These are phyloP conservation scores for Chydorus sphaericus DNA, from an alignment of 2,888 invertebrate species.

Conservation along the genomic window DNA sequence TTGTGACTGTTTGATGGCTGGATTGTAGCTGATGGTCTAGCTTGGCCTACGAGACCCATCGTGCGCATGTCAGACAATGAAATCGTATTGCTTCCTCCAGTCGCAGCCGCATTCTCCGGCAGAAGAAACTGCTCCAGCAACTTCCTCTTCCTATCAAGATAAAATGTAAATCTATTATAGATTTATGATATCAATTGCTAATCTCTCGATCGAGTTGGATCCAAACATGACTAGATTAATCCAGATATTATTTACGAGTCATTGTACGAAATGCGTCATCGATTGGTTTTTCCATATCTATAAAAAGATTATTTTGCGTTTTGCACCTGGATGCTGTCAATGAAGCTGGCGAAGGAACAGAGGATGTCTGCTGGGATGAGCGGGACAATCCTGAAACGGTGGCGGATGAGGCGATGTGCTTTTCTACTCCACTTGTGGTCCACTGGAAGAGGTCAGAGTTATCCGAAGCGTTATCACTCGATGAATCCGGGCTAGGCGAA, in stretches of 20 bases:
- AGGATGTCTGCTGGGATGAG: background rate
- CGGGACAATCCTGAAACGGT: background rate
- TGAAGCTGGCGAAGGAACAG: constrained; percentile 10
- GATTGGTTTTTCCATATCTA: no score
- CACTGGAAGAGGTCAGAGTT: constrained; percentile 22
- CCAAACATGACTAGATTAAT: no score
- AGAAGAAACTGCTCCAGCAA: constrained; percentile 14
- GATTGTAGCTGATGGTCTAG: constrained; percentile 8
- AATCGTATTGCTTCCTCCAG: background rate
- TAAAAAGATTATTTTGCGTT: no score
- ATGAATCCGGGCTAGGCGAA: constrained; percentile 22
- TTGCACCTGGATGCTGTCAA: constrained; percentile 14
- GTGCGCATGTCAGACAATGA: constrained; percentile 7
- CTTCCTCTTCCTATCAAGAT: constrained; percentile 14
- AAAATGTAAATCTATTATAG: no score
- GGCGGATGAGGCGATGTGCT: background rate
- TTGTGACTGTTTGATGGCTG: background rate
- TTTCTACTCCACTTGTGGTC: constrained; percentile 8
- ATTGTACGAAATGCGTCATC: no score
- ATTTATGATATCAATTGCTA: no score
- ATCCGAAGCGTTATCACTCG: constrained; percentile 23
- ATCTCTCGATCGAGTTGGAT: no score
- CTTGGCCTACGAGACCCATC: constrained; percentile 8
- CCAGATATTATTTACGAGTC: no score
- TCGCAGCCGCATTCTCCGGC: constrained; percentile 3